Evolutionary conservation across 2,797 vertebrate genomes (phyloP), one percentile per base, ranked within the genome.

Genomic region (Tauraco hartlaubi): DNA sequence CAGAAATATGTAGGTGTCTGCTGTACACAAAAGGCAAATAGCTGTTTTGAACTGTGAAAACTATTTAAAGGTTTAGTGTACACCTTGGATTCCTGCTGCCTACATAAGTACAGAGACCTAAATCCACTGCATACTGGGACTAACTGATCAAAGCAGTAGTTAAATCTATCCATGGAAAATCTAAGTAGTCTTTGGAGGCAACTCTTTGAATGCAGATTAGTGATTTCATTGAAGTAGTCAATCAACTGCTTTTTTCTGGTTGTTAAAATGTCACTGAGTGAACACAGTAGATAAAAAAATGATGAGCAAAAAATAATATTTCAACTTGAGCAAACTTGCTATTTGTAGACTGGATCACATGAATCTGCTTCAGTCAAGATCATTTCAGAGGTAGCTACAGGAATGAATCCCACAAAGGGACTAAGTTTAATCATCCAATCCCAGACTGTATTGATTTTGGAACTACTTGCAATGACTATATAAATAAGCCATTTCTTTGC

Each of bases 401-500:
- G 97, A 98, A 97, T 98, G 98, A 98, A 98, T 98, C 98, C 98
- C 98, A 98, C 98, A 98, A 98, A 98, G 98, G 98, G 98, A 97
- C 97, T 97, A 96, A 97, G 98, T 98, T 98, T 99, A 98, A 99
- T 99, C 98, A 98, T 98, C 98, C 98, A 98, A 98, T 98, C 98
- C 98, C 97, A 98, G 98, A 97, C 98, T 92, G 93, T 98, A 99
- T 98, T 99, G 98, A 99, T 99, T 98, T 98, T 96, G 97, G 97
- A 98, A 97, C 98, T 98, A 97, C 98, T 99, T 94, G 97, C 98
- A 99, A 98, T 98, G 98, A 98, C 98, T 98, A 98, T 98, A 99
- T 98, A 98, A 99, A 99, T 98, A 98, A 98, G 98, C 98, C 97
- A 98, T 98, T 99, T 98, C 98, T 98, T 98, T 98, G 98, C 97